Base-by-base conservation (phyloP, 2,888 invertebrate genomes). In the Ptychoptera albimana region DNA sequence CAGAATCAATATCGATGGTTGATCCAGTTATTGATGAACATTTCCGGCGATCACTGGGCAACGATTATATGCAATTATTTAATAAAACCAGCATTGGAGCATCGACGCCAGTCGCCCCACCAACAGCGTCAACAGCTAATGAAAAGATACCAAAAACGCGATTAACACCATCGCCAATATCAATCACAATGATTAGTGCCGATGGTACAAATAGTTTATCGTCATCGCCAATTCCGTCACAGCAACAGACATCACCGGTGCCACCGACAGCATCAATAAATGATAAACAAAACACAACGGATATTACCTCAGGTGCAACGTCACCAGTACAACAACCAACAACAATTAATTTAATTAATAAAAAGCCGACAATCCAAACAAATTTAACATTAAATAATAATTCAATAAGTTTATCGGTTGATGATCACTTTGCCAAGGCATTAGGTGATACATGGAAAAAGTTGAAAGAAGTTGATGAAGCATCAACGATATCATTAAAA, bases 21-120 rank as follows among this genome's bases (percentile, higher is more conserved):
- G 91, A 91, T 64, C 86, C 87, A 10, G 87, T 86, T 45, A 91
- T 93, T 57, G 93, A 94, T 66, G 94, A 94, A 61, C 93, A 94
- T 67, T 94, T 94, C 68, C 75, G 92, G 45, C 78, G 92, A 49
- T 92, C 92, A 1, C 72, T 94, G 50, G 92, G 92, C 46, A 79
- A 82, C 53, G 78, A 84, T 60, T 83, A 83, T 67, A 75, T 78
- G 64, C 74, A 72, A 48, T 66, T 83, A 41, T 79, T 80, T 60
- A n/a, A 36, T 35, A 15, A 42, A 23, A 29, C 16, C 35, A 23
- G 34, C 16, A 29, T 6, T 12, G 13, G 15, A 14, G 34, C n/a
- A 15, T 15, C n/a, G 14, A 16, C 7, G 38, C 16, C 10, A 34
- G n/a, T 39, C n/a, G n/a, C n/a, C n/a, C n/a, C n/a, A n/a, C n/a